Conservation (phyloP, 2,113 vertebrate genomes). For the Condylura cristata region DNA sequence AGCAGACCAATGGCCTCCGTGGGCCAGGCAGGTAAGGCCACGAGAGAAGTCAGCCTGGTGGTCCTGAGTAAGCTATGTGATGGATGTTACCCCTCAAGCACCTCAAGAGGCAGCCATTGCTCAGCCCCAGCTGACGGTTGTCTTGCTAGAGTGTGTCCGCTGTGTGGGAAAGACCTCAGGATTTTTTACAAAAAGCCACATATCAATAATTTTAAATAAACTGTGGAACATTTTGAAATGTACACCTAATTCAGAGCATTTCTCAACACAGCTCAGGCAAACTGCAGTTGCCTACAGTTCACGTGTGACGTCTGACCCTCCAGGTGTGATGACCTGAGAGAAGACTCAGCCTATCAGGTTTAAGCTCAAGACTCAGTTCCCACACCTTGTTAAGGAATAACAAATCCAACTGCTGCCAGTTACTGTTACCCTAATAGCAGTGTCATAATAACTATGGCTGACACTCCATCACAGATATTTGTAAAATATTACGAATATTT, state of each 20-base stretch:
- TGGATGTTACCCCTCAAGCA: fast-evolving
- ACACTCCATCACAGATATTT: background rate
- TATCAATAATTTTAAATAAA: background rate
- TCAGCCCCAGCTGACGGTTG: background rate
- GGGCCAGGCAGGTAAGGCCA: background rate
- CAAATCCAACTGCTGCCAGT: background rate
- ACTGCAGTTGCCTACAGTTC: background rate
- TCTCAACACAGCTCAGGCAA: background rate
- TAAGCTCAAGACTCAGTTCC: background rate
- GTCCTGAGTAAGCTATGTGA: background rate
- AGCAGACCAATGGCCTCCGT: background rate
- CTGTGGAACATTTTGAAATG: background rate
- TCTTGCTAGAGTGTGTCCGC: background rate
- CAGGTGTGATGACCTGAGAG: background rate
- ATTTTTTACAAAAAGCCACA: background rate
- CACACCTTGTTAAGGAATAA: background rate
- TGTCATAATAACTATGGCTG: no score
- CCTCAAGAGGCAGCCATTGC: background rate
- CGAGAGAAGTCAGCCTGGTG: background rate
- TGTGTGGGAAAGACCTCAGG: background rate
- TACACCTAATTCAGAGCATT: background rate
- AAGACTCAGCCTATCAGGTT: background rate
- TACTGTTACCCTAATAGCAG: background rate
- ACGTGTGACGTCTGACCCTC: background rate
- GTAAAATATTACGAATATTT: background rate